Percentiles rank a stretch among this genome's conserved stretches.
Evolutionary conservation across 2,113 vertebrate species (phyloP).

Genomic region (Podarcis muralis): DNA sequence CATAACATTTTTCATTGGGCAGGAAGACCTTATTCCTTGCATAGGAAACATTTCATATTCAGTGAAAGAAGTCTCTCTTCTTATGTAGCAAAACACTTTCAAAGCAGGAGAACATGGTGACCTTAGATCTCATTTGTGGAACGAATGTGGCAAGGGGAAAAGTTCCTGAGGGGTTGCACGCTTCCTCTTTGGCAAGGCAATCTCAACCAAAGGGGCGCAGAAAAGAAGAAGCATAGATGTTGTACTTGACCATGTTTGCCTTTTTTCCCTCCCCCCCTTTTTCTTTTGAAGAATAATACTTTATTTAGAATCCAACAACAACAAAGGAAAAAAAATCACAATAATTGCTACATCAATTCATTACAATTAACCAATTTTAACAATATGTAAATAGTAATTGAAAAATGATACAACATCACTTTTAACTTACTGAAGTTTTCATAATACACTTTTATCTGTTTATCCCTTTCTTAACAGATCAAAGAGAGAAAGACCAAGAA

Average conservation of each 20-base stretch:
- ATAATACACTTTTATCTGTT: too few species aligned
- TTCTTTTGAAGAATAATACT: too few species aligned
- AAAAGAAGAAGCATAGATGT: not conserved
- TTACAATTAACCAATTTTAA: too few species aligned
- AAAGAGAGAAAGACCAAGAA: too few species aligned
- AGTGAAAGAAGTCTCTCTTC: constrained; percentile 11
- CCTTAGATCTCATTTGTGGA: constrained; percentile 9
- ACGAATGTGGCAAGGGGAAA: not conserved
- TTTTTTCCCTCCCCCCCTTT: not conserved
- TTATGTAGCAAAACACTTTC: constrained; percentile 8
- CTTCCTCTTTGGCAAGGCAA: not conserved
- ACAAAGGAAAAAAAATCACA: too few species aligned
- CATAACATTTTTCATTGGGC: not conserved
- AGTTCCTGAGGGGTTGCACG: not conserved
- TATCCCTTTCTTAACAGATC: too few species aligned
- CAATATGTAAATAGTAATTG: too few species aligned
- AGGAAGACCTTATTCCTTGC: not conserved
- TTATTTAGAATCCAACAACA: too few species aligned
- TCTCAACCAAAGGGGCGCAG: not conserved
- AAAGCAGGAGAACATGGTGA: not conserved
- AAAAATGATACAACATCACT: too few species aligned
- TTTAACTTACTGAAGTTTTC: too few species aligned
- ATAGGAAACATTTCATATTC: not conserved
- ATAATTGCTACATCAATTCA: too few species aligned
- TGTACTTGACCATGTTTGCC: not conserved